phyloP scores from a whole-genome alignment of 2,113 vertebrate genomes.

The Semnornis frantzii region DNA sequence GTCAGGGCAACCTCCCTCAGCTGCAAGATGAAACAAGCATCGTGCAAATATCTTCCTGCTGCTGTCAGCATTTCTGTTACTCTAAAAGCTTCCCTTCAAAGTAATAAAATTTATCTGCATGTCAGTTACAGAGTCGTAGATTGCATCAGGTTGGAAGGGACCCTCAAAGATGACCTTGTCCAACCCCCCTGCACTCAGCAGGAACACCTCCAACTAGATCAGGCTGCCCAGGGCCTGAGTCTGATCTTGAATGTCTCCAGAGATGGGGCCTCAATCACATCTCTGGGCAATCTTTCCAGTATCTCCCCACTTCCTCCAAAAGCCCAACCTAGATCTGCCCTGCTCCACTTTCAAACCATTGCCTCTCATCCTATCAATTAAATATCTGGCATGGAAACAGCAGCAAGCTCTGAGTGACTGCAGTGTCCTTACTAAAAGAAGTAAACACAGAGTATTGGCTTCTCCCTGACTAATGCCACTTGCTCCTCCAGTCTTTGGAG shows the following conservation, averaged over 20 bases:
- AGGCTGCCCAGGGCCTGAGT: too few relatives aligned
- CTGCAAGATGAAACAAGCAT: constrained; percentile 72
- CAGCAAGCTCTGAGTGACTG: not conserved
- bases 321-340: too few relatives aligned
- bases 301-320: too few relatives aligned
- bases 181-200: too few relatives aligned
- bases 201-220: too few relatives aligned
- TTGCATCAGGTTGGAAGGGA: too few relatives aligned
- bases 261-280: too few relatives aligned
- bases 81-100: not conserved
- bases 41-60: constrained; percentile 20
- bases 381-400: not conserved
- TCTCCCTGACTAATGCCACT: not conserved
- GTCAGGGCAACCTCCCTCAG: constrained; percentile 93
- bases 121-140: not conserved
- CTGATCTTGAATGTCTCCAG: too few relatives aligned
- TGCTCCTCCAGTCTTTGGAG: not conserved
- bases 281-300: too few relatives aligned
- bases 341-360: too few relatives aligned
- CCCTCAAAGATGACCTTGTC: too few relatives aligned
- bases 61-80: not conserved
- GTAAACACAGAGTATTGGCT: not conserved
- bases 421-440: not conserved
- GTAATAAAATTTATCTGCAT: not conserved
- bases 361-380: not conserved